Evolutionary conservation across 53 echinoderm and acorn worm genomes (phyloP), one percentile per base, ranked within the genome.

Genomic region (Hippasteria phrygiana): DNA sequence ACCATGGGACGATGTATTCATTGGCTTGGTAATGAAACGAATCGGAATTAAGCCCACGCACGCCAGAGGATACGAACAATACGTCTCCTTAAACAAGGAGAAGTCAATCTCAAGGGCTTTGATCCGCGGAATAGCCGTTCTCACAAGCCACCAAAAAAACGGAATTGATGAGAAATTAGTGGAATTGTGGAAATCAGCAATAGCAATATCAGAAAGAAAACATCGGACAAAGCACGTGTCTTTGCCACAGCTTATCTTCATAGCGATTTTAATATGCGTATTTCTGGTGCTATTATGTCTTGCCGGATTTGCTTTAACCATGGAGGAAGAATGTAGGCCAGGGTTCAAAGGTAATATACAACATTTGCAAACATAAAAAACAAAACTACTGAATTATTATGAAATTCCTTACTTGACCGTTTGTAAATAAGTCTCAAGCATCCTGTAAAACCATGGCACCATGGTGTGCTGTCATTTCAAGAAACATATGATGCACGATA

Each of bases 1-100:
- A 27, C 79, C 79, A 5, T 79, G 79, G 79, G 79, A 79, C 62
- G 79, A 79, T 62, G 87, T 73, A 14, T 87, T 47, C 73, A 24
- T 73, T 33, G 87, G 87, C 20, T 38, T 87, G 24, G 87, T 87
- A 22, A 34, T 87, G 74, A 53, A 87, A 5, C 33, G 71, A 10
- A 22, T 74, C n/a, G 87, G 87, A 26, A 55, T 87, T 24, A 0
- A 71, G 24, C 87, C 87, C 33, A 31, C 28, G 38, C 73, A 79
- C 40, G 79, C 20, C 38, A 37, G 1, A 27, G 79, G 79, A 27
- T 79, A 56, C 42, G 62, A 55, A 22, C 62, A 56, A 62, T 79
- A 79, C 46, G 79, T 79, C 18, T 20, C 13, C 22, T 13, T 79
- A 39, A 56, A 35, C 62, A 62, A 7, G 6, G 59, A 41, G 20